Percentiles rank a stretch among this genome's conserved stretches.
These are phyloP conservation scores for Sesamia inferens DNA, from an alignment of 2,888 invertebrate species.

Conservation along the genomic window DNA sequence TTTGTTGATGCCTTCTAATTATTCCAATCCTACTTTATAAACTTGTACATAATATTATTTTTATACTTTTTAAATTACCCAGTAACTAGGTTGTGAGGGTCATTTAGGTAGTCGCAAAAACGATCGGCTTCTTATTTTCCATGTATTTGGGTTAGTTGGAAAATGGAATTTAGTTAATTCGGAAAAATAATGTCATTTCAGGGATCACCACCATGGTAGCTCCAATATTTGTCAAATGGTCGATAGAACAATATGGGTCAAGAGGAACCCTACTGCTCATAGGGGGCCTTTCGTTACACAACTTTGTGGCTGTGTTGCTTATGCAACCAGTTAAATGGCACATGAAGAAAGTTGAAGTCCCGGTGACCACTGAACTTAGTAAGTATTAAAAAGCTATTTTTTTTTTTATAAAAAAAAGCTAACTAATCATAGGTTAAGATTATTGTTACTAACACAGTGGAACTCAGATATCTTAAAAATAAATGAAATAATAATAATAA, in stretches of 20 bases:
- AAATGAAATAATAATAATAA: not conserved
- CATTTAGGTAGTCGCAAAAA: too few relatives aligned
- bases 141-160: too few relatives aligned
- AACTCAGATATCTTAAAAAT: too few relatives aligned
- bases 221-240: conserved; percentile 50
- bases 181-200: conserved; percentile 1
- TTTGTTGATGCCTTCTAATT: too few relatives aligned
- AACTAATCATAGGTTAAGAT: too few relatives aligned
- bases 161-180: not conserved
- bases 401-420: too few relatives aligned
- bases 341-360: conserved; percentile 42
- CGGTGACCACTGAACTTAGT: conserved; percentile 25
- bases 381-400: not conserved
- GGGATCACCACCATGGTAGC: conserved; percentile 43
- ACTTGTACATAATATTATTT: too few relatives aligned
- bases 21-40: too few relatives aligned
- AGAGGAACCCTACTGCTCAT: conserved; percentile 42
- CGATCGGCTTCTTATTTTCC: too few relatives aligned
- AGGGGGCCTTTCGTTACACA: conserved; percentile 37
- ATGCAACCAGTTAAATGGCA: conserved; percentile 56
- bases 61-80: too few relatives aligned
- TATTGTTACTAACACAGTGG: too few relatives aligned
- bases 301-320: conserved; percentile 41
- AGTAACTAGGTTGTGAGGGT: too few relatives aligned
- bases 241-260: conserved; percentile 41